These are phyloP conservation scores for Pelecanus crispus DNA, from an alignment of 2,113 vertebrate genomes.

Conservation along the genomic window DNA sequence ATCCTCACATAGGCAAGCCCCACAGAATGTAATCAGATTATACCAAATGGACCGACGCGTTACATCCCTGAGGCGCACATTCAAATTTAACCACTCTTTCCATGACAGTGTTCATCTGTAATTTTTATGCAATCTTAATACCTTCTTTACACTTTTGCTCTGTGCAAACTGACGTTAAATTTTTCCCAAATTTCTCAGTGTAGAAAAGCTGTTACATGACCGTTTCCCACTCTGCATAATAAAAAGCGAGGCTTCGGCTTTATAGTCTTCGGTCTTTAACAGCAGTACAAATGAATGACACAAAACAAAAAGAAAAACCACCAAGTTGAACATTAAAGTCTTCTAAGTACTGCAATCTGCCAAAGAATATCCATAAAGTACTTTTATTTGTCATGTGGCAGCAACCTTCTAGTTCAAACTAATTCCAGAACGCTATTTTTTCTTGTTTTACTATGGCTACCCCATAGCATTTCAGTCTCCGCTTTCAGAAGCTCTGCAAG, in stretches of 20 bases:
- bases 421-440: neutral
- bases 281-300: neutral
- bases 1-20: neutral
- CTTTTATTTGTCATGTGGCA: neutral
- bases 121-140: neutral
- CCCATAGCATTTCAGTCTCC: neutral
- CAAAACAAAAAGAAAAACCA: neutral
- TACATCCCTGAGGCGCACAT: neutral
- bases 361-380: neutral
- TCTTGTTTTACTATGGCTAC: constrained; percentile 6
- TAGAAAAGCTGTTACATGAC: neutral
- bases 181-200: neutral
- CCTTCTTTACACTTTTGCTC: neutral
- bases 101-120: neutral
- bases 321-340: neutral
- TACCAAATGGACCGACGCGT: neutral
- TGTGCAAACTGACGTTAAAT: neutral
- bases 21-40: neutral
- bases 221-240: neutral
- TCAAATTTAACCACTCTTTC: neutral
- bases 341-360: neutral
- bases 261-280: neutral
- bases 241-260: rapidly evolving
- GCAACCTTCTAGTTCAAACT: neutral
- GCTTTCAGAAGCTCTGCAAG: neutral